Conservation (phyloP, 2,888 invertebrate genomes). For the Zhuqinia jingwanae region DNA sequence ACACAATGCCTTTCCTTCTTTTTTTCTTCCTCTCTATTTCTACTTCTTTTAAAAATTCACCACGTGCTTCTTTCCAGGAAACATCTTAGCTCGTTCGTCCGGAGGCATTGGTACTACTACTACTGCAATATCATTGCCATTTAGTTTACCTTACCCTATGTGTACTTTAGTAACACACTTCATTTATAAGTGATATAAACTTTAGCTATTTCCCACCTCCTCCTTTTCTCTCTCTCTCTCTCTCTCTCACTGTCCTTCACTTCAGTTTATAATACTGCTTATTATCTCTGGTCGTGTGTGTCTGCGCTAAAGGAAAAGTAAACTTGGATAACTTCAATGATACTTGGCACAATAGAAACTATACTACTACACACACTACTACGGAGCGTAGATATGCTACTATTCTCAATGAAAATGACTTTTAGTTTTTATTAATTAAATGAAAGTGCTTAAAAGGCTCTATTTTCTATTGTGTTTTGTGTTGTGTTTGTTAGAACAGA, state of each 20-base stretch:
- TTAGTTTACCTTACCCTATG: background rate
- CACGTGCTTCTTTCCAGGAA: constrained; percentile 55
- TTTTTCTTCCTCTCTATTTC: background rate
- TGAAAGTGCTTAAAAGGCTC: constrained; percentile 1
- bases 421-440: constrained; percentile 43
- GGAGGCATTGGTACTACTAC: constrained; percentile 13
- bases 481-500: background rate
- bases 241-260: too few species aligned
- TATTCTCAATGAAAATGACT: background rate
- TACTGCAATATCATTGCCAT: too few species aligned
- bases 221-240: background rate
- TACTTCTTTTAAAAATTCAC: constrained; percentile 46
- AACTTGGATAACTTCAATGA: background rate
- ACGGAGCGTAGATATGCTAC: background rate
- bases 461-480: constrained; percentile 2
- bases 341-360: too few species aligned
- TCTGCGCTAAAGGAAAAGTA: background rate
- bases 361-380: too few species aligned
- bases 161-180: background rate
- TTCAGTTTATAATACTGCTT: background rate
- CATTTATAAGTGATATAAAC: constrained; percentile 42
- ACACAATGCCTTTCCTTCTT: constrained; percentile 29
- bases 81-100: constrained; percentile 38
- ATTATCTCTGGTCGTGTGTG: background rate
- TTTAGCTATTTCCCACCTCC: constrained; percentile 21